Evolutionary conservation across 2,888 invertebrate genomes (phyloP).

Genomic region (Myathropa florea): DNA sequence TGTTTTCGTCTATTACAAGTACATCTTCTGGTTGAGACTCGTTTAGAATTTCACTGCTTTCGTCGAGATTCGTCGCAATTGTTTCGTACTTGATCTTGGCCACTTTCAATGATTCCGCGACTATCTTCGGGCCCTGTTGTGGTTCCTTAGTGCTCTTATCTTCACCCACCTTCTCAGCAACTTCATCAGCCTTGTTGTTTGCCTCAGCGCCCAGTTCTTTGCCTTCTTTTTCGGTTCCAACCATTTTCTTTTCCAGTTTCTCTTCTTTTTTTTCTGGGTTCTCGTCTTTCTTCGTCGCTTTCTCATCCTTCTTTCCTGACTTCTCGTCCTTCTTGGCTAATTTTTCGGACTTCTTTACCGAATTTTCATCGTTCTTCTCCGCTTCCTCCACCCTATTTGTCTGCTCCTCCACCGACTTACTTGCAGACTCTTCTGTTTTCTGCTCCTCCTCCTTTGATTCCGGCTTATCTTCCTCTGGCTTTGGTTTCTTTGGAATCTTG

Average conservation of each 20-base stretch:
- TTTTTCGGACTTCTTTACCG: neutral
- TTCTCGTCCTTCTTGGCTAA: neutral
- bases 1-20: neutral
- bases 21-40: neutral
- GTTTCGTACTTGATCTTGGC: slow-evolving; percentile 70
- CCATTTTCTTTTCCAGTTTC: neutral
- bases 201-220: neutral
- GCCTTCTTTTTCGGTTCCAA: neutral
- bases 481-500: slow-evolving; percentile 76
- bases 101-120: slow-evolving; percentile 12
- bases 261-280: neutral
- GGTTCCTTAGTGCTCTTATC: neutral
- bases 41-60: neutral
- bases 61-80: neutral
- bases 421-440: neutral
- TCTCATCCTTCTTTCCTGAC: neutral
- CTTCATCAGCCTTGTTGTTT: neutral
- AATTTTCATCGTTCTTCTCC: neutral
- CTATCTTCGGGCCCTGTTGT: slow-evolving; percentile 20
- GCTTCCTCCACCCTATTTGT: neutral
- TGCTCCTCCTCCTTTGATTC: neutral
- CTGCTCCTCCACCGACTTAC: neutral
- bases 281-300: neutral
- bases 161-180: no score
- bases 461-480: slow-evolving; percentile 30